Evolutionary conservation across 2,113 vertebrate genomes (phyloP), one percentile per base, ranked within the genome.

Genomic region (Hymenochirus boettgeri): DNA sequence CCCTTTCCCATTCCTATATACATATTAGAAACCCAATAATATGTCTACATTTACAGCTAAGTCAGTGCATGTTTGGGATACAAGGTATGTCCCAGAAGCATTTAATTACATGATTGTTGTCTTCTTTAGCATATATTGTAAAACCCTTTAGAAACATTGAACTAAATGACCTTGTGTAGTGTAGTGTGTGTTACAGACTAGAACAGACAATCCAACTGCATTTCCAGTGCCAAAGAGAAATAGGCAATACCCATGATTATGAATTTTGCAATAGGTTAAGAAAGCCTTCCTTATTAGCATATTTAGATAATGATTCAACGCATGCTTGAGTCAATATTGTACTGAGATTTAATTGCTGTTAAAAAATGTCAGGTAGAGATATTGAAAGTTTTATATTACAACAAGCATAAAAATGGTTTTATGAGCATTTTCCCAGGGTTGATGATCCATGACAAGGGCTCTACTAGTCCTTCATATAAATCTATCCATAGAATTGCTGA

Each of bases 21-120:
- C n/a, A 27, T 42, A 54, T 17, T 37, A 54, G 31, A 42, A 54
- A 45, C 11, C 23, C 25, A 24, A 21, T 37, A 61, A 61, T 61
- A 50, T 61, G 33, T 33, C 25, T 35, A 23, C 23, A 63, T 42
- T 37, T 26, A 10, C 45, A 47, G 45, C 17, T 47, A 18, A 11
- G 19, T 46, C 51, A 64, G 62, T 55, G 62, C 62, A 64, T 22
- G 17, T 55, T 46, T 39, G 52, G 10, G 19, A 39, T 31, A 31
- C 46, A 37, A 64, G 62, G 62, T 64, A 55, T 55, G 18, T 5
- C n/a, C 3, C 31, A 8, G 24, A 63, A 54, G 33, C 50, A 24
- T 37, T 7, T 1, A 4, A 3, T 35, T 35, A 1, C 10, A 9
- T 7, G 33, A 35, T 35, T 35, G 15, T 35, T 35, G 33, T 8